Evolutionary conservation across 1,140 invertebrate genomes (phyloP).

Genomic region (Eupristina koningsbergeri): DNA sequence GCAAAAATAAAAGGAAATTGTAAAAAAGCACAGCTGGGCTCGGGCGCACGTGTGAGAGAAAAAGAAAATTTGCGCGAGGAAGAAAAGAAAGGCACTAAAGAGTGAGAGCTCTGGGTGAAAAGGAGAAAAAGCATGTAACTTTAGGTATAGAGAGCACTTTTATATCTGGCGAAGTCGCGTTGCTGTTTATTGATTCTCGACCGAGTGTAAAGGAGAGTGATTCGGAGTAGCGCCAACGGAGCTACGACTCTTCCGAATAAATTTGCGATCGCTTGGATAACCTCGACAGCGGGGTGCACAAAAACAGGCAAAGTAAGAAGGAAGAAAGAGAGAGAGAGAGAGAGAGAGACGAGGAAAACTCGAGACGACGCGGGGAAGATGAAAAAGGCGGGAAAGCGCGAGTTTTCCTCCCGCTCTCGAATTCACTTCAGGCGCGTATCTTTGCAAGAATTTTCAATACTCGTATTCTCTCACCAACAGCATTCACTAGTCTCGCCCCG

Average conservation of each 20-base stretch:
- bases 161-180: slow-evolving; percentile 62
- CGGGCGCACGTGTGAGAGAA: neutral
- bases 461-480: slow-evolving; percentile 24
- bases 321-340: slow-evolving; percentile 26
- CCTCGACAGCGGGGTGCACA: slow-evolving; percentile 52
- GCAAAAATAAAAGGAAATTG: slow-evolving; percentile 32
- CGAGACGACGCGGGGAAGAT: slow-evolving; percentile 57
- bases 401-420: slow-evolving; percentile 38
- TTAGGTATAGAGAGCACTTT: slow-evolving; percentile 61
- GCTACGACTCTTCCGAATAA: slow-evolving; percentile 67
- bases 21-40: slow-evolving; percentile 8
- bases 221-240: slow-evolving; percentile 61
- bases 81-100: slow-evolving; percentile 51
- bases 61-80: slow-evolving; percentile 17
- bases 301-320: neutral
- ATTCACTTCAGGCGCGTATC: slow-evolving; percentile 52
- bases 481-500: neutral
- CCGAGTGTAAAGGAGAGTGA: slow-evolving; percentile 69
- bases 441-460: slow-evolving; percentile 60
- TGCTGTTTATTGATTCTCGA: slow-evolving; percentile 70
- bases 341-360: neutral
- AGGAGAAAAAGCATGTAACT: slow-evolving; percentile 52
- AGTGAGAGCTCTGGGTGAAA: slow-evolving; percentile 47
- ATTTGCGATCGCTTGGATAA: slow-evolving; percentile 66
- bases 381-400: slow-evolving; percentile 61